phyloP scores from a whole-genome alignment of 23 tunicate genomes.

The Phallusia fumigata region DNA sequence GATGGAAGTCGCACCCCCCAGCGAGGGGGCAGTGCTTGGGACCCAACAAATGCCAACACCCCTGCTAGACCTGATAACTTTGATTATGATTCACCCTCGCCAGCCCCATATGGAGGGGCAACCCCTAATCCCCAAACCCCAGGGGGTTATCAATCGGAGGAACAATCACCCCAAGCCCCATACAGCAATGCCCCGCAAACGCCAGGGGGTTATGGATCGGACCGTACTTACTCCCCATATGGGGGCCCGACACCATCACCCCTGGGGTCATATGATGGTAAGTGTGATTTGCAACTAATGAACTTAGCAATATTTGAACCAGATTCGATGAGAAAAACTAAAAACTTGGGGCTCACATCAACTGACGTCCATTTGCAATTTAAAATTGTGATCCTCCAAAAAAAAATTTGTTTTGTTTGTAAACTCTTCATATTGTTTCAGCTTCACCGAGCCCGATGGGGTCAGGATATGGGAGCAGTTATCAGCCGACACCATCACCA shows the following conservation, averaged over 20 bases:
- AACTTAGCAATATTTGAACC: background rate
- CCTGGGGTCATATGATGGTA: conserved; percentile 71
- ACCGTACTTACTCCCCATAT: conserved; percentile 72
- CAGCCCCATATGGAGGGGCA: conserved; percentile 75
- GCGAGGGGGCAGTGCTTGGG: conserved; percentile 95
- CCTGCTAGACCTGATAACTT: conserved; percentile 76
- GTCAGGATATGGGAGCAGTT: conserved; percentile 55
- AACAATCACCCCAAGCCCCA: conserved; percentile 62
- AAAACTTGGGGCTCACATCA: too few relatives aligned
- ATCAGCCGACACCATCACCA: conserved; percentile 93
- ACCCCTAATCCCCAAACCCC: conserved; percentile 95
- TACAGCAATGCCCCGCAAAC: conserved; percentile 84
- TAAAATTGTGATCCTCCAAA: too few relatives aligned
- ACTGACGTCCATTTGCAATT: too few relatives aligned
- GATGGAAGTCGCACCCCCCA: conserved; percentile 97
- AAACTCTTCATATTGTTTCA: background rate
- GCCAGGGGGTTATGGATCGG: conserved; percentile 85
- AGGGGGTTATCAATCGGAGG: conserved; percentile 69
- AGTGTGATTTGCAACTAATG: conserved; percentile 6
- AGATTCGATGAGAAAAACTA: too few relatives aligned
- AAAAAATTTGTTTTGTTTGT: too few relatives aligned
- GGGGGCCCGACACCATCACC: conserved; percentile 91
- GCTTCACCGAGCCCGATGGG: conserved; percentile 86
- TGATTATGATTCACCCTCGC: conserved; percentile 85
- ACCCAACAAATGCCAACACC: conserved; percentile 86